Percentiles rank a stretch among this genome's conserved stretches.
Evolutionary conservation across 2,113 vertebrate genomes (phyloP).

Genomic region (Equus przewalskii): DNA sequence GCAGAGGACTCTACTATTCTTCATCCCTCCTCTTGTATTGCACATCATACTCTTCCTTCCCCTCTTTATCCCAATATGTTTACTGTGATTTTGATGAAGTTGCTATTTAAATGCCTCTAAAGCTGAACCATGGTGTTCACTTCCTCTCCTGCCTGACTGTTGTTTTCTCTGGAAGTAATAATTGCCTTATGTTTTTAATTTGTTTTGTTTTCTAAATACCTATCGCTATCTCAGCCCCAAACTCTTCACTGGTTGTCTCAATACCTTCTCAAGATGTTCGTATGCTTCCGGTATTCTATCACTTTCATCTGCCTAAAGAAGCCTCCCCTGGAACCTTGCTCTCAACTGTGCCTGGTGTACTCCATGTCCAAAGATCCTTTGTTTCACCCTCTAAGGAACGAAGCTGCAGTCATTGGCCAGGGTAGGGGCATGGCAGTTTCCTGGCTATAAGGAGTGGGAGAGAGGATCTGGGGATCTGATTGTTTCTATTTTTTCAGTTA

Average conservation of each 20-base stretch:
- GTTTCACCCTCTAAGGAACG: background rate
- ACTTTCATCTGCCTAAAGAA: background rate
- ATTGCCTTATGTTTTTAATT: background rate
- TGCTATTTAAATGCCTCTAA: background rate
- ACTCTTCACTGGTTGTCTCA: background rate
- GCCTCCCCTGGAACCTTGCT: background rate
- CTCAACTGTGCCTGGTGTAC: accelerated
- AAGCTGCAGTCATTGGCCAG: background rate
- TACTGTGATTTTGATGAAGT: background rate
- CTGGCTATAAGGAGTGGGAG: background rate
- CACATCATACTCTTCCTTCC: accelerated
- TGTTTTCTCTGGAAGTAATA: background rate
- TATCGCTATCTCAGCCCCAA: background rate
- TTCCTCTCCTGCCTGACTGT: background rate
- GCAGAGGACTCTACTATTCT: background rate
- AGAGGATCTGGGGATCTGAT: background rate
- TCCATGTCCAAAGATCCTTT: background rate
- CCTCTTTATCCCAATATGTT: background rate
- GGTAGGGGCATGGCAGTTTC: too few relatives aligned
- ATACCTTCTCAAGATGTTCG: background rate
- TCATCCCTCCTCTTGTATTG: background rate
- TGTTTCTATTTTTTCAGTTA: background rate
- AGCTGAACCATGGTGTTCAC: background rate
- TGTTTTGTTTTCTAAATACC: background rate
- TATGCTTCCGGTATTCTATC: background rate